Conservation (phyloP, 2,113 vertebrate genomes). For the Solenodon paradoxus region DNA sequence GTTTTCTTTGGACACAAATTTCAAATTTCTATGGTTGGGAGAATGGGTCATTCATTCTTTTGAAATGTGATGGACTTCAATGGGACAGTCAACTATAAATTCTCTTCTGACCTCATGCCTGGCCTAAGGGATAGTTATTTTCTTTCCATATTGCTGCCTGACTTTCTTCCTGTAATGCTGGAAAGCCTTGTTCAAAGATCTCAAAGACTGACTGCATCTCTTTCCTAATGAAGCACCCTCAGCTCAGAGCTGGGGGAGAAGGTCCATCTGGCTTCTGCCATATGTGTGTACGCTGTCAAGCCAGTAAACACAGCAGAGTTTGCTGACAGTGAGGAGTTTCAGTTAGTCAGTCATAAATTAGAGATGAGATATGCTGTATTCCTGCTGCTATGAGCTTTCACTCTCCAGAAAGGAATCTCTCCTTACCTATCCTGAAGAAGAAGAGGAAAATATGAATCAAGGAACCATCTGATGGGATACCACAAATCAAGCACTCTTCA, state of each 20-base stretch:
- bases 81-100: not conserved
- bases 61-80: conserved; percentile 28
- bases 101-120: conserved; percentile 53
- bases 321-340: conserved; percentile 80
- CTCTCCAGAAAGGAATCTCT: not conserved
- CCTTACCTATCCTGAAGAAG: conserved; percentile 33
- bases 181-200: conserved; percentile 85
- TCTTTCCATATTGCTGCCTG: conserved; percentile 69
- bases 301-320: conserved; percentile 83
- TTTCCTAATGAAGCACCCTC: conserved; percentile 85
- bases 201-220: conserved; percentile 83
- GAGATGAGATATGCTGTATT: conserved; percentile 77
- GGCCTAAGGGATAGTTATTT: conserved; percentile 36
- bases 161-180: conserved; percentile 52
- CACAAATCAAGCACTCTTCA: not conserved
- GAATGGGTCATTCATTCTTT: conserved; percentile 11
- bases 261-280: conserved; percentile 87
- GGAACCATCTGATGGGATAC: not conserved
- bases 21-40: conserved; percentile 70
- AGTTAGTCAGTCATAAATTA: conserved; percentile 81
- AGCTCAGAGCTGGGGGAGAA: conserved; percentile 85
- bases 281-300: conserved; percentile 85
- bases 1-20: conserved; percentile 61
- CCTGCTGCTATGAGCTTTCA: conserved; percentile 73
- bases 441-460: not conserved